Evolutionary conservation across 2,888 invertebrate genomes (phyloP), one percentile per base, ranked within the genome.

Genomic region (Drosophila meridionalis): DNA sequence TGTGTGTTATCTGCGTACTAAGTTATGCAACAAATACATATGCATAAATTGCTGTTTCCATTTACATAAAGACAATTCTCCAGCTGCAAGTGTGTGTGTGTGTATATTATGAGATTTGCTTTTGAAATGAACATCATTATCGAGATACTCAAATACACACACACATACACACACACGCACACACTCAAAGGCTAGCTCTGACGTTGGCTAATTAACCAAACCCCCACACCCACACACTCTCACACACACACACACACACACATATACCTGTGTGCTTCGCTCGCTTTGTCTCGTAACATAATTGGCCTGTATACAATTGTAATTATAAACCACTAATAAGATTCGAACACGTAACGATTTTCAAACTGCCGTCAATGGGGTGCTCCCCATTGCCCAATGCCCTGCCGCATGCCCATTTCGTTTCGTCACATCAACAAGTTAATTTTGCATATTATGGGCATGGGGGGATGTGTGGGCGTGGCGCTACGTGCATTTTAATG

Each of bases 321-420:
- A 90, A 90, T 91, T 91, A 90, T 87, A 90, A 84, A 86, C 91
- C 91, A 88, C 90, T 90, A 90, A 89, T 91, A 85, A 81, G 86
- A 80, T 85, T 78, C 86, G 86, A 86, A 82, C 82, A 90, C 79
- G 90, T 67, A 89, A 78, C 88, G 88, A 78, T 87, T 85, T 87
- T 87, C 83, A 65, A 84, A 84, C 74, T 57, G 64, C 73, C 59
- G 65, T 73, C 56, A 79, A 78, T 68, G 60, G 67, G 63, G 32
- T 43, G 57, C 48, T 45, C 12, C 60, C 57, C 32, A 56, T 6
- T 32, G 11, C 8, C 50, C 26, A 5, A 14, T 30, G 12, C 36
- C 43, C 50, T 38, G 26, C 20, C 26, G 34, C n/a, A 36, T 53
- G 20, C 20, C 12, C 38, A 45, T 61, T 73, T 64, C 47, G 67